A percentile compares a stretch with the other conserved stretches of the same genome.
These are phyloP conservation scores for Nasua narica DNA, from an alignment of 2,797 vertebrate species.

Conservation along the genomic window DNA sequence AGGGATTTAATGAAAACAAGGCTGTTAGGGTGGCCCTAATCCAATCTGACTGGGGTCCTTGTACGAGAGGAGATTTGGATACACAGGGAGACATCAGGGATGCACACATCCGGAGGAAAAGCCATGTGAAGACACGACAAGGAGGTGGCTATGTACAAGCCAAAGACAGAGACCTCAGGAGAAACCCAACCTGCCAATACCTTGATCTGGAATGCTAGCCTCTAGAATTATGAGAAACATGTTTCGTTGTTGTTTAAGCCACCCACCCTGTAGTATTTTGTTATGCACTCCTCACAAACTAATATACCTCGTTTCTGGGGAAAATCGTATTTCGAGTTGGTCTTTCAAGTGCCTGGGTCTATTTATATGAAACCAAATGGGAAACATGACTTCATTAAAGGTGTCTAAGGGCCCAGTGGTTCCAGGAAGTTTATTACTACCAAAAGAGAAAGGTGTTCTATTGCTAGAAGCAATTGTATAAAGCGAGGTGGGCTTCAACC, in stretches of 20 bases:
- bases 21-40: not conserved
- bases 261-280: not conserved
- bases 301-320: not conserved
- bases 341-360: not conserved
- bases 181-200: no score
- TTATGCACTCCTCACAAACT: not conserved
- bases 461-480: not conserved
- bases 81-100: not conserved
- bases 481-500: not conserved
- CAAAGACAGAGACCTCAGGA: not conserved
- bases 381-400: not conserved
- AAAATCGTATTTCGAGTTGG: not conserved
- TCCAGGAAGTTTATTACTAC: not conserved
- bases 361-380: not conserved
- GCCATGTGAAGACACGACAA: not conserved
- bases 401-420: not conserved
- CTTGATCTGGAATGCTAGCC: not conserved
- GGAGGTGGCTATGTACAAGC: not conserved
- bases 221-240: not conserved
- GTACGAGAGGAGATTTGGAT: not conserved
- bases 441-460: not conserved
- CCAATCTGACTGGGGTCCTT: not conserved
- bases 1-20: not conserved
- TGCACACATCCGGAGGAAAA: not conserved
- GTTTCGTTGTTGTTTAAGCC: not conserved